Percentiles rank a stretch among this genome's conserved stretches.
These are phyloP conservation scores for Dissostichus mawsoni DNA, from an alignment of 2,113 vertebrate species.

Conservation along the genomic window DNA sequence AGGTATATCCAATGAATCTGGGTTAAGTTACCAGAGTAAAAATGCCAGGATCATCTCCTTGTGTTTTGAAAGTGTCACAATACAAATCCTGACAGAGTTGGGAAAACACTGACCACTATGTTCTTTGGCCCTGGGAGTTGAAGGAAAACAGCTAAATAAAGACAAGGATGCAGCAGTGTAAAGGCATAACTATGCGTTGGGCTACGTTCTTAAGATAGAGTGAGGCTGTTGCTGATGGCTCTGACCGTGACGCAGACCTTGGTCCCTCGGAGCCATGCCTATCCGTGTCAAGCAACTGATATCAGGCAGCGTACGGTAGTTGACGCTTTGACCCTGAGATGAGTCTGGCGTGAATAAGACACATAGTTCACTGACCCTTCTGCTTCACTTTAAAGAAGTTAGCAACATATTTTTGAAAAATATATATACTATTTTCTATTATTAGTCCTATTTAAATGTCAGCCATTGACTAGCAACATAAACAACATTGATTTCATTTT, in stretches of 20 bases:
- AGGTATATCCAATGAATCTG: constrained; percentile 13
- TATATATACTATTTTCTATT: too few species aligned
- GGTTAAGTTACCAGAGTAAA: constrained; percentile 29
- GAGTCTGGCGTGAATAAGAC: constrained; percentile 20
- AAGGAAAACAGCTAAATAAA: constrained; percentile 70
- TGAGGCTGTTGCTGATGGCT: constrained; percentile 31
- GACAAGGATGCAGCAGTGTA: constrained; percentile 58
- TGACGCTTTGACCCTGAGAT: constrained; percentile 42
- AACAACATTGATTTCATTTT: too few species aligned
- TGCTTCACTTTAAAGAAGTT: too few species aligned
- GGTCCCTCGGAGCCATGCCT: constrained; percentile 23
- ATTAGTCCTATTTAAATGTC: too few species aligned
- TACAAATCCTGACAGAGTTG: constrained; percentile 45
- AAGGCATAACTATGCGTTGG: constrained; percentile 70
- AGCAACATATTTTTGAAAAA: too few species aligned
- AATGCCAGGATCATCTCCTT: constrained; percentile 35
- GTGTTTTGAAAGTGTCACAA: constrained; percentile 47
- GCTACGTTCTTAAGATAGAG: constrained; percentile 67
- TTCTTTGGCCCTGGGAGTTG: constrained; percentile 39
- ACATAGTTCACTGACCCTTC: constrained; percentile 9
- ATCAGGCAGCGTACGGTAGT: background rate
- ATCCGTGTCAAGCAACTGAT: constrained; percentile 26
- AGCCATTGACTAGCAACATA: too few species aligned
- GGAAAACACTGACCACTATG: constrained; percentile 22
- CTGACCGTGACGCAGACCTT: constrained; percentile 58